Evolutionary conservation across 2,797 vertebrate genomes (phyloP), one percentile per base, ranked within the genome.

Genomic region (Clarias platycephalus): DNA sequence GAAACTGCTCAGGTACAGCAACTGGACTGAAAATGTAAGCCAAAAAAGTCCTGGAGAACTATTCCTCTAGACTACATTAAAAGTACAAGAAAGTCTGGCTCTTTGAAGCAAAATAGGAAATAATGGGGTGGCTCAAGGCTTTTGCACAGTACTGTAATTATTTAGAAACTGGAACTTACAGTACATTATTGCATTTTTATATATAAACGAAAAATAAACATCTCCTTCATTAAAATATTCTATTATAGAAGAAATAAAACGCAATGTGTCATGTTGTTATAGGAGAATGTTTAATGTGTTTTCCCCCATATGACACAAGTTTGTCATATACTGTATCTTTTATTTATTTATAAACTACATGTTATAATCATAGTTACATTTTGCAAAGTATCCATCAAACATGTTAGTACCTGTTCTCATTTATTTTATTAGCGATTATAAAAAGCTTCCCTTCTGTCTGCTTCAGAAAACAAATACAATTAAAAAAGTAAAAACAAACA

Each of bases 331-430:
- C n/a, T n/a, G n/a, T n/a, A n/a, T 7, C 10, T 37, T 37, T 58
- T 37, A 77, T 60, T 60, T 40, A 78, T 78, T n/a, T n/a, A 63
- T 26, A 79, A 63, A 40, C 58, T 63, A 3, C 34, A 78, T 24
- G n/a, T 76, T 28, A 22, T 31, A 15, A 34, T 62, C 37, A 37
- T 7, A 77, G 20, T 37, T 37, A 60, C 5, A 1, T 60, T 37
- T 75, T 28, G 26, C 31, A 10, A 20, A 75, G 18, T 5, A n/a
- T 6, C 37, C 12, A 10, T 26, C 40, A 72, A 44, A 28, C 71
- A 76, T 20, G 28, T 28, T 74, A 28, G 7, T 5, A 57, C 18
- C 16, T 76, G 15, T n/a, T 37, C 6, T 60, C 12, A 8, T 9
- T 77, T 37, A 24, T 77, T 10, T 60, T 34, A 57, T 53, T 44